Conservation (phyloP, 2,113 vertebrate species). For the Phoenicopterus ruber region DNA sequence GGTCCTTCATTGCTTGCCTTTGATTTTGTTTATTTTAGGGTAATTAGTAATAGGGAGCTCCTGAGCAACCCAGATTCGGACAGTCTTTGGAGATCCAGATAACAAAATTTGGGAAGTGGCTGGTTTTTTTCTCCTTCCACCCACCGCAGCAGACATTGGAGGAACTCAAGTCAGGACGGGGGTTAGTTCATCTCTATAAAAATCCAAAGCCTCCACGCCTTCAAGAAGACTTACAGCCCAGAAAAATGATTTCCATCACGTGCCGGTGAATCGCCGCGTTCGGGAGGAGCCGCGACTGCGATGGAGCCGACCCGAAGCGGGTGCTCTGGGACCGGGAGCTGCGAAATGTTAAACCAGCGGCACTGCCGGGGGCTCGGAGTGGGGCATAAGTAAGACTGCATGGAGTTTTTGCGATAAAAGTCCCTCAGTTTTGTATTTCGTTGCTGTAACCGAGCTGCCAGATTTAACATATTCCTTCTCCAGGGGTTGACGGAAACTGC, state of each 20-base stretch:
- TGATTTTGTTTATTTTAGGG: not conserved
- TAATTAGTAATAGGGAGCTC: not conserved
- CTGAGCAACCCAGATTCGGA: not conserved
- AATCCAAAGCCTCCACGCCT: not conserved
- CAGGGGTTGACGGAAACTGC: not conserved
- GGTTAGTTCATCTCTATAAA: not conserved
- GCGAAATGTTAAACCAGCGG: not conserved
- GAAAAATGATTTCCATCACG: not conserved
- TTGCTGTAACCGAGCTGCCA: not conserved
- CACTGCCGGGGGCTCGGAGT: rapidly evolving
- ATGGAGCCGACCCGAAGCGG: not conserved
- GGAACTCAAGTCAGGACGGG: not conserved
- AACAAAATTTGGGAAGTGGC: not conserved
- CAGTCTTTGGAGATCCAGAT: not conserved
- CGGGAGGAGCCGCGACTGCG: rapidly evolving
- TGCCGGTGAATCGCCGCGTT: not conserved
- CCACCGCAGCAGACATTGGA: rapidly evolving
- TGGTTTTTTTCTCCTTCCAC: not conserved
- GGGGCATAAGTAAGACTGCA: too few species aligned
- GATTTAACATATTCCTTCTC: not conserved
- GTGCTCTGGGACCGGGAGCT: not conserved
- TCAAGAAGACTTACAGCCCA: not conserved
- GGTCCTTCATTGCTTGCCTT: not conserved
- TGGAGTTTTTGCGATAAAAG: not conserved
- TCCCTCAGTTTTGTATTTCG: not conserved